phyloP scores from a whole-genome alignment of 2,113 vertebrate genomes.

The Caracal caracal region DNA sequence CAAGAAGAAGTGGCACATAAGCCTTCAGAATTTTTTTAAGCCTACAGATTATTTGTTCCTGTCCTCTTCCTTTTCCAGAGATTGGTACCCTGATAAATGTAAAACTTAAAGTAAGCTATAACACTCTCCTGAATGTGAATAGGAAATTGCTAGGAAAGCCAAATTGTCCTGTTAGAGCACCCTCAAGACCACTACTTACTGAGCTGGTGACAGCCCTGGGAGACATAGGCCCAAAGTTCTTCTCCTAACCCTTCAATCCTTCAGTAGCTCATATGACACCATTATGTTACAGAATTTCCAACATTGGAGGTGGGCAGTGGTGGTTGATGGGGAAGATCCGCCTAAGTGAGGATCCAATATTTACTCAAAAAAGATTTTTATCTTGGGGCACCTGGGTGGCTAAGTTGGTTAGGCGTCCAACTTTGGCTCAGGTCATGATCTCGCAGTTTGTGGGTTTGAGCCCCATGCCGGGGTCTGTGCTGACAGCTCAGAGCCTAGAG shows the following conservation, averaged over 20 bases:
- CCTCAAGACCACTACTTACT: constrained; percentile 7
- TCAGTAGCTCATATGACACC: neutral
- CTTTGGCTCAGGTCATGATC: too few species aligned
- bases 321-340: neutral
- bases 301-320: neutral
- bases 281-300: neutral
- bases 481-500: too few species aligned
- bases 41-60: constrained; percentile 9
- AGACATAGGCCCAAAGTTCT: neutral
- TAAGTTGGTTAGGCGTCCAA: too few species aligned
- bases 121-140: neutral
- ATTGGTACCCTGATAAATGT: neutral
- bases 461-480: too few species aligned
- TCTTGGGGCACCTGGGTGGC: neutral
- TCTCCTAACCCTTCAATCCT: neutral
- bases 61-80: constrained; percentile 36
- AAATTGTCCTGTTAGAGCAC: constrained; percentile 7
- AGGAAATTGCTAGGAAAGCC: constrained; percentile 48
- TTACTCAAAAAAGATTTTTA: constrained; percentile 8
- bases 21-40: neutral
- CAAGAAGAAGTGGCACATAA: constrained; percentile 36
- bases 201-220: neutral
- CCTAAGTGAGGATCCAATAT: neutral
- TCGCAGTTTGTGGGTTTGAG: too few species aligned
- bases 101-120: constrained; percentile 42